Conservation (phyloP, 2,888 invertebrate species). For the Oxycera nigricornis region DNA sequence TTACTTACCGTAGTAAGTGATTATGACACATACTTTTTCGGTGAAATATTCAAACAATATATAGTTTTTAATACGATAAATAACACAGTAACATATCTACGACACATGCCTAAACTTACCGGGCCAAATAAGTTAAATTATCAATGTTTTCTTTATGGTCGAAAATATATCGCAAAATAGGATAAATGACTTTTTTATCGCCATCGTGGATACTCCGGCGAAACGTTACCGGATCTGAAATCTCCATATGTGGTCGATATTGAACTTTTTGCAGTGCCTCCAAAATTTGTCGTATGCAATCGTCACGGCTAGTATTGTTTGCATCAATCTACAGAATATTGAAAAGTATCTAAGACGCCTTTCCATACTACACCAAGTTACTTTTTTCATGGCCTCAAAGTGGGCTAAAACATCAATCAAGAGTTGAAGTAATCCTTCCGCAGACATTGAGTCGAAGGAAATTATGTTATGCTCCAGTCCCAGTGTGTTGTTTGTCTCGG, state of each 20-base stretch:
- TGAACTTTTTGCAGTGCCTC: slow-evolving; percentile 78
- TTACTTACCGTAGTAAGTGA: no score
- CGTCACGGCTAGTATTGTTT: slow-evolving; percentile 77
- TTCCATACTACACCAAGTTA: slow-evolving; percentile 50
- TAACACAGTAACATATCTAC: no score
- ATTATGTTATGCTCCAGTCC: slow-evolving; percentile 80
- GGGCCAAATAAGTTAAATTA: slow-evolving; percentile 85
- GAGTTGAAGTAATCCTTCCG: slow-evolving; percentile 78
- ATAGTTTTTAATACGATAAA: no score
- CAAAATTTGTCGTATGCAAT: slow-evolving; percentile 75
- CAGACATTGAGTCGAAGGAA: slow-evolving; percentile 81
- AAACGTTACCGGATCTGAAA: slow-evolving; percentile 61
- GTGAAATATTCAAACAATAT: no score
- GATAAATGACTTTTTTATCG: slow-evolving; percentile 76
- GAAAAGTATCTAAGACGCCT: neutral
- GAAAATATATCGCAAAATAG: slow-evolving; percentile 82
- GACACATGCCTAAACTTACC: no score
- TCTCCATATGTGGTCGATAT: slow-evolving; percentile 69
- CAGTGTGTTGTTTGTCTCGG: slow-evolving; percentile 75
- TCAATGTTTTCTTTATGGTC: slow-evolving; percentile 75
- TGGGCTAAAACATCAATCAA: slow-evolving; percentile 78
- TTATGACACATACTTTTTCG: no score
- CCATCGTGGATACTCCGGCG: slow-evolving; percentile 67
- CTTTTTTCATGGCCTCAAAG: slow-evolving; percentile 73
- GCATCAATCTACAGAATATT: slow-evolving; percentile 67